phyloP scores from a whole-genome alignment of 2,797 vertebrate genomes.

The Rachycentron canadum region DNA sequence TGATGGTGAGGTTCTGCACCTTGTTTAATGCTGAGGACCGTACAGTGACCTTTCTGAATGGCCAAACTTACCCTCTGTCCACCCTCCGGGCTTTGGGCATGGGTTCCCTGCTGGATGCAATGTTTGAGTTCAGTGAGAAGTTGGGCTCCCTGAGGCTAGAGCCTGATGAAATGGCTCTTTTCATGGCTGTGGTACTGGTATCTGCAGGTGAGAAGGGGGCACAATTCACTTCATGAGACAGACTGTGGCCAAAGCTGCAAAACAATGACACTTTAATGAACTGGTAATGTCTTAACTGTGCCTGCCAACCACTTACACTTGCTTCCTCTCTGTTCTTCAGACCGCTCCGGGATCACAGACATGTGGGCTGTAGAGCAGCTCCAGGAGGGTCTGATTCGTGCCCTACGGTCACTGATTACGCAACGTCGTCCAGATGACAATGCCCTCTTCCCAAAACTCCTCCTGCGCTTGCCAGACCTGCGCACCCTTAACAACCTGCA shows the following conservation, averaged over 20 bases:
- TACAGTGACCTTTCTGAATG: slow-evolving; percentile 86
- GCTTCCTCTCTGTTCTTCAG: slow-evolving; percentile 64
- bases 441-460: slow-evolving; percentile 84
- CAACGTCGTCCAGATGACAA: slow-evolving; percentile 81
- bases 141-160: slow-evolving; percentile 83
- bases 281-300: not conserved
- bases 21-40: slow-evolving; percentile 85
- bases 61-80: slow-evolving; percentile 83
- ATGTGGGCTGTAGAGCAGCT: slow-evolving; percentile 84
- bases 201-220: slow-evolving; percentile 83
- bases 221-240: not conserved
- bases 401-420: slow-evolving; percentile 82
- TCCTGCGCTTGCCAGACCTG: slow-evolving; percentile 86
- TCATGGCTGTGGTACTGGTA: slow-evolving; percentile 89
- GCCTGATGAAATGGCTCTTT: slow-evolving; percentile 88
- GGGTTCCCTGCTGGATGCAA: slow-evolving; percentile 84
- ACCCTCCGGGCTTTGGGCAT: slow-evolving; percentile 83
- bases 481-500: slow-evolving; percentile 88
- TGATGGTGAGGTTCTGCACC: slow-evolving; percentile 88
- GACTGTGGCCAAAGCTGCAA: slow-evolving; percentile 8
- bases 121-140: slow-evolving; percentile 89
- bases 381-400: slow-evolving; percentile 85
- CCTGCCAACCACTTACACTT: slow-evolving; percentile 37
- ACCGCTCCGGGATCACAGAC: slow-evolving; percentile 83
- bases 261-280: slow-evolving; percentile 2